These are phyloP conservation scores for Myotis pilosus DNA, from an alignment of 2,797 vertebrate species.

Conservation along the genomic window DNA sequence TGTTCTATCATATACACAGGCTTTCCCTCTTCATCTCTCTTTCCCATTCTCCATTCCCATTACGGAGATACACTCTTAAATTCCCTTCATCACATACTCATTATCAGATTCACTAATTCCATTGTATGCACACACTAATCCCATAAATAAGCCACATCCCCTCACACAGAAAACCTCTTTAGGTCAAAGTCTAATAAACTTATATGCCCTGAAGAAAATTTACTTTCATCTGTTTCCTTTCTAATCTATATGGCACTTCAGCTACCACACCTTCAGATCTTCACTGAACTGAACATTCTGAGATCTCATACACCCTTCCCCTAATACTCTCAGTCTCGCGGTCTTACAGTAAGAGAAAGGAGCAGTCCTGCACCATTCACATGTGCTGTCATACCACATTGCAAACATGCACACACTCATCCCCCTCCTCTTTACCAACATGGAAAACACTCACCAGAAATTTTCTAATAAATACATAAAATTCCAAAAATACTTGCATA, in stretches of 20 bases:
- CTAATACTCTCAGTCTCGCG: neutral
- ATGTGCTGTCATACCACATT: neutral
- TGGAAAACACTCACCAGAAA: neutral
- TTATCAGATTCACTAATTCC: no score
- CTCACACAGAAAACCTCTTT: neutral
- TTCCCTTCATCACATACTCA: no score
- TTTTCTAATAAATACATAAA: neutral
- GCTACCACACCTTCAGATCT: neutral
- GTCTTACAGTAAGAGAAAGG: neutral
- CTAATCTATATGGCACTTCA: neutral
- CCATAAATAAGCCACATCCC: neutral
- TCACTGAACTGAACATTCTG: no score
- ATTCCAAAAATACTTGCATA: neutral
- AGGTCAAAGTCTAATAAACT: neutral
- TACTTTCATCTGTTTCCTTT: neutral
- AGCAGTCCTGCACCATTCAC: neutral
- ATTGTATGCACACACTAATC: neutral
- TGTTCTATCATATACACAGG: no score
- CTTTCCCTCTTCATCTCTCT: no score
- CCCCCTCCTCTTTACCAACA: no score
- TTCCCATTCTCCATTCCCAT: no score
- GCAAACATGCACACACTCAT: neutral
- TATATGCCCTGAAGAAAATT: neutral
- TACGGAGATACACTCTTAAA: no score
- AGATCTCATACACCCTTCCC: neutral